Evolutionary conservation across 1,140 invertebrate species (phyloP).

Genomic region (Dendroctonus valens): DNA sequence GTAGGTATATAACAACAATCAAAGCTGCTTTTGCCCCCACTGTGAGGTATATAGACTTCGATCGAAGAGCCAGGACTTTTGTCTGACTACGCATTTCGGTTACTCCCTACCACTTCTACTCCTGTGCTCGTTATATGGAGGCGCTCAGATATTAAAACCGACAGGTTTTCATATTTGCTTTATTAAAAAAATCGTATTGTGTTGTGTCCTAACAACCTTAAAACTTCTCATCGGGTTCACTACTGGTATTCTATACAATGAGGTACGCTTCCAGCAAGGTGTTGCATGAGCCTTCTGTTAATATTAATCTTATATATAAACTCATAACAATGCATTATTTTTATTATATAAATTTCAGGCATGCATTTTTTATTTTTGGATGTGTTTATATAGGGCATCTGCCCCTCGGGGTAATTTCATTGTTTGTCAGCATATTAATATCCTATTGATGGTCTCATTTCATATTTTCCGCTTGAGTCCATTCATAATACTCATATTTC

Average conservation of each 20-base stretch:
- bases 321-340: slow-evolving; percentile 4
- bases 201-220: slow-evolving; percentile 13
- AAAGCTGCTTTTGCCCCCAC: too few relatives aligned
- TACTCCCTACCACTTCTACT: slow-evolving; percentile 30
- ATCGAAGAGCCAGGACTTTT: slow-evolving; percentile 36
- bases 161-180: slow-evolving; percentile 34
- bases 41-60: slow-evolving; percentile 28
- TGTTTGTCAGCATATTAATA: slow-evolving; percentile 23
- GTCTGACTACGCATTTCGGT: slow-evolving; percentile 31
- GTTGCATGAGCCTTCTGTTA: slow-evolving; percentile 27
- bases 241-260: slow-evolving; percentile 29
- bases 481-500: slow-evolving; percentile 19
- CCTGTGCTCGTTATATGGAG: slow-evolving; percentile 35
- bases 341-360: slow-evolving; percentile 16
- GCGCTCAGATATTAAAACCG: slow-evolving; percentile 30
- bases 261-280: slow-evolving; percentile 36
- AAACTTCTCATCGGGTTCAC: slow-evolving; percentile 7
- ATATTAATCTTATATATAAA: slow-evolving; percentile 3
- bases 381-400: slow-evolving; percentile 17
- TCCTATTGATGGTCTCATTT: slow-evolving; percentile 26
- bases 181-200: slow-evolving; percentile 34
- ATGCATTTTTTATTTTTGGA: slow-evolving; percentile 19
- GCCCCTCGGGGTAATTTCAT: slow-evolving; percentile 15
- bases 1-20: too few relatives aligned
- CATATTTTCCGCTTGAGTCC: slow-evolving; percentile 35